Evolutionary conservation across 1,140 invertebrate genomes (phyloP), one percentile per base, ranked within the genome.

Genomic region (Conus ventricosus): DNA sequence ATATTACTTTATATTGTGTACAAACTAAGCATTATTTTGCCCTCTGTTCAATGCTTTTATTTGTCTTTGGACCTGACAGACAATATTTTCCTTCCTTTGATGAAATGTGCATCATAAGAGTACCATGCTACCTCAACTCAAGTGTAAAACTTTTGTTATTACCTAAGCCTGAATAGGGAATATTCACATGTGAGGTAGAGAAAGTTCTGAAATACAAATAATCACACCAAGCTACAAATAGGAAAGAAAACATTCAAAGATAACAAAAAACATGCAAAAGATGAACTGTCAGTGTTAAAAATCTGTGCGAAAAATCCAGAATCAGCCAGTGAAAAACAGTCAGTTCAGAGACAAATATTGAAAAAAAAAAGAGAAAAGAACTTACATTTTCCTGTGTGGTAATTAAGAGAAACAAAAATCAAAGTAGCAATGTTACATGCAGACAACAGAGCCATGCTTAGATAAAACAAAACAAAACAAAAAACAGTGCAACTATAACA

Each of bases 351-450:
- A 78, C 17, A 78, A 78, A 78, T 39, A 39, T 78, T 78, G 7
- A 39, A 15, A 39, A 78, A 78, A 51, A 39, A 78, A 78, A 78
- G 8, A 78, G 17, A 51, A 78, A 87, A 87, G 15, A n/a, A 87
- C 85, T 87, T 87, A 87, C 85, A 87, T 87, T 87, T 17, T 87
- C 85, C 85, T 87, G 85, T 27, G 63, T 20, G 51, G n/a, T 15
- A 84, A 63, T 17, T 53, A 27, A 84, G 4, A 17, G n/a, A 71
- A 83, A 75, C 27, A 88, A 75, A 88, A 55, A 55, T 10, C 39
- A 81, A 23, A 51, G 63, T 60, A 11, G 57, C 57, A 51, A 6
- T 39, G 76, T 51, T 87, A 87, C 11, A 87, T n/a, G 5, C 20
- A 76, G 55, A 76, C 27, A 53, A 60, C 57, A 60, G 57, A 60